Percentiles rank a stretch among this genome's conserved stretches.
phyloP scores from a whole-genome alignment of 2,113 vertebrate genomes.

The Leiothrix lutea region DNA sequence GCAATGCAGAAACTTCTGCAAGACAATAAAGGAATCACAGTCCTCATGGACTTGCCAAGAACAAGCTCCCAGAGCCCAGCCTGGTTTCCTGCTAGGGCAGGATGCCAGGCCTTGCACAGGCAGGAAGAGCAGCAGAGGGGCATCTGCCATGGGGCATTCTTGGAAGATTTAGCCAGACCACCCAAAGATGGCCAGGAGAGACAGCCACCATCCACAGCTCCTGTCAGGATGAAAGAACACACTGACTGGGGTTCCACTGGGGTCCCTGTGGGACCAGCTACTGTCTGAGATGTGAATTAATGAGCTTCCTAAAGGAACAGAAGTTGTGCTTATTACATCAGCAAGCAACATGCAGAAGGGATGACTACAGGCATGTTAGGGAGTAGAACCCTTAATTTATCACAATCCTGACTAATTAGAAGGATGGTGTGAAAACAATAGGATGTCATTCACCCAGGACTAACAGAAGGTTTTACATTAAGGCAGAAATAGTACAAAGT shows the following conservation, averaged over 20 bases:
- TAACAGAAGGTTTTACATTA: background rate
- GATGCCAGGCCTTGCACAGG: background rate
- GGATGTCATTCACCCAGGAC: background rate
- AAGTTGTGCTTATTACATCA: background rate
- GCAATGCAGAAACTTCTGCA: background rate
- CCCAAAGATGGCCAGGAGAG: background rate
- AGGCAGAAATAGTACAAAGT: background rate
- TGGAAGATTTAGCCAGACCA: background rate
- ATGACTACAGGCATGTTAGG: background rate
- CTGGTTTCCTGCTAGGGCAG: background rate
- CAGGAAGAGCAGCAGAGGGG: background rate
- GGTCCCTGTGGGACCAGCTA: background rate
- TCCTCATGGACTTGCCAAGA: background rate
- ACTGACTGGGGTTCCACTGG: background rate
- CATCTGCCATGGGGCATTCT: background rate
- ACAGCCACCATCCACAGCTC: background rate
- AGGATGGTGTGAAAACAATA: background rate
- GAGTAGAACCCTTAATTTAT: background rate
- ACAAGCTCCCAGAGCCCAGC: background rate
- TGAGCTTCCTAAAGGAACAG: background rate
- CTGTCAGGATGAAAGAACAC: background rate
- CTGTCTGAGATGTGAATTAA: background rate
- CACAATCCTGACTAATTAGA: background rate
- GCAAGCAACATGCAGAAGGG: background rate
- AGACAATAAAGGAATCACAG: background rate